phyloP scores from a whole-genome alignment of 1,140 invertebrate genomes.

The Macrocentrus cingulum region DNA sequence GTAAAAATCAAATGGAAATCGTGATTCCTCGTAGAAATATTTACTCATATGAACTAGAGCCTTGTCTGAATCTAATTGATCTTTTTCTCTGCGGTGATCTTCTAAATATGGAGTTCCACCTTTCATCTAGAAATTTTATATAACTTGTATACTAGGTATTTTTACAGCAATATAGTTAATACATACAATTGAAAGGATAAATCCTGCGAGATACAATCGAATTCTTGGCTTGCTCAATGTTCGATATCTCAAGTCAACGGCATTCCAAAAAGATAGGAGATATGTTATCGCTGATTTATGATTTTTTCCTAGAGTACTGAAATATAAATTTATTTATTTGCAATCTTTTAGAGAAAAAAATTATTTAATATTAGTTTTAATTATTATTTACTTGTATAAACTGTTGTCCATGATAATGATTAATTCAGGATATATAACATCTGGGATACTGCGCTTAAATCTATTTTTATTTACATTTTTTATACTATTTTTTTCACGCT shows the following conservation, averaged over 20 bases:
- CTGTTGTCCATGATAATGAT: constrained; percentile 39
- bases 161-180: neutral
- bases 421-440: constrained; percentile 42
- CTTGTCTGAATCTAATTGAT: constrained; percentile 37
- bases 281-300: constrained; percentile 32
- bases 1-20: constrained; percentile 32
- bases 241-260: constrained; percentile 41
- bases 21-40: constrained; percentile 40
- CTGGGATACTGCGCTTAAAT: constrained; percentile 21
- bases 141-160: constrained; percentile 10
- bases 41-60: constrained; percentile 35
- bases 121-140: constrained; percentile 33
- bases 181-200: constrained; percentile 37
- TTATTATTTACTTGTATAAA: constrained; percentile 37
- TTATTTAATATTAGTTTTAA: no score
- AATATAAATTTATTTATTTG: neutral
- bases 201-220: constrained; percentile 39
- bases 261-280: constrained; percentile 39
- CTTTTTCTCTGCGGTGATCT: constrained; percentile 26
- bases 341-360: no score
- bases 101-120: constrained; percentile 39
- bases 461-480: neutral
- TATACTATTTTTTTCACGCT: constrained; percentile 21
- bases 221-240: constrained; percentile 34
- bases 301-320: constrained; percentile 26